Evolutionary conservation across 2,797 vertebrate genomes (phyloP).

Genomic region (Sebastes miniatus): DNA sequence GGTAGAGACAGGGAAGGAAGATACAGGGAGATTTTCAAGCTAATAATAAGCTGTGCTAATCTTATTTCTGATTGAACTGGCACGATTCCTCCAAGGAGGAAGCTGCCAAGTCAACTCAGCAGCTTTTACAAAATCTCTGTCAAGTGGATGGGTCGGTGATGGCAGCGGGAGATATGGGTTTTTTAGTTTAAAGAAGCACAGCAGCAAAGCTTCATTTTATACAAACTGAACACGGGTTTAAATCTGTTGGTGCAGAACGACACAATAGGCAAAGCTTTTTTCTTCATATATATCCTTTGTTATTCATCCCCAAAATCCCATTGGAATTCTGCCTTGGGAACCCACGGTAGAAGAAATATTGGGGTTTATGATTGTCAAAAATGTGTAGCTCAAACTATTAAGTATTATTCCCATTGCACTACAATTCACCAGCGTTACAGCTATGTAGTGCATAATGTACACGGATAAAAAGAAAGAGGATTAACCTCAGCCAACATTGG

Average conservation of each 20-base stretch:
- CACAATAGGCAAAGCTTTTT: neutral
- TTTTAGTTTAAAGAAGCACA: neutral
- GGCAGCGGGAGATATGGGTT: neutral
- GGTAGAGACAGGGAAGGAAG: constrained; percentile 22
- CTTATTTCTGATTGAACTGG: constrained; percentile 51
- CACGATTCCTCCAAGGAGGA: constrained; percentile 1
- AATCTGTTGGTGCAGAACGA: neutral
- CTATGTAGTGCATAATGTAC: neutral
- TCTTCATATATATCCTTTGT: neutral
- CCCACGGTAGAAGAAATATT: neutral
- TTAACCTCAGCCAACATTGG: neutral
- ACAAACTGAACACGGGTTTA: neutral
- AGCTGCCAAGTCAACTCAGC: constrained; percentile 40
- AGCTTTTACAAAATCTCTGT: constrained; percentile 19
- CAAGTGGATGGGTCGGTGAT: neutral
- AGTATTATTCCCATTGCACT: neutral
- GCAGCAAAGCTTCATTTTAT: neutral
- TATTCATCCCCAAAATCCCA: neutral
- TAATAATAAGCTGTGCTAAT: constrained; percentile 51
- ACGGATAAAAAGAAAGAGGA: neutral
- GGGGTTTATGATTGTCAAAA: neutral
- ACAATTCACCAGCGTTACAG: neutral
- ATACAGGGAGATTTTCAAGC: constrained; percentile 19
- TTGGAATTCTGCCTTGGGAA: neutral
- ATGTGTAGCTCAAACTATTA: neutral